phyloP scores from a whole-genome alignment of 2,113 vertebrate species.

The Odontesthes bonariensis region DNA sequence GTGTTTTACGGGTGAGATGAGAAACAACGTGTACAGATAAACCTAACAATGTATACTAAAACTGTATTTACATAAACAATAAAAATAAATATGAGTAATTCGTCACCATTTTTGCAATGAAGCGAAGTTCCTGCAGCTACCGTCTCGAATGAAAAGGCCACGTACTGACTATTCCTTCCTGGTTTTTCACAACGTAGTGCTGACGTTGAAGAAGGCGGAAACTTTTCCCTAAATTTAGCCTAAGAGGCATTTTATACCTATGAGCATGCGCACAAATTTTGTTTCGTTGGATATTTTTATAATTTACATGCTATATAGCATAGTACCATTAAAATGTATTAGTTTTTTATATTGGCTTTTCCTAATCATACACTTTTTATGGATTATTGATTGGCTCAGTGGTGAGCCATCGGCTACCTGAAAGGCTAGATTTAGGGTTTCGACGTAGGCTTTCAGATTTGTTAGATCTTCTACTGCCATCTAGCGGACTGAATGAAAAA shows the following conservation, averaged over 20 bases:
- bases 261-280: not conserved
- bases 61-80: not conserved
- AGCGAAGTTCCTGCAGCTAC: constrained; percentile 9
- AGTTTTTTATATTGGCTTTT: no score
- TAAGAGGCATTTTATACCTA: constrained; percentile 28
- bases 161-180: constrained; percentile 75
- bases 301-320: no score
- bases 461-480: constrained; percentile 30
- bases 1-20: not conserved
- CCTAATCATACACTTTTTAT: no score
- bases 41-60: fast-evolving
- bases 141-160: constrained; percentile 68
- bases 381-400: no score
- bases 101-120: constrained; percentile 67
- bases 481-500: constrained; percentile 34
- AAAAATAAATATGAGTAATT: not conserved
- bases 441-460: no score
- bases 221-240: not conserved
- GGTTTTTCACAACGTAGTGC: constrained; percentile 34
- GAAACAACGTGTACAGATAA: not conserved
- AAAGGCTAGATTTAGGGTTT: not conserved
- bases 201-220: not conserved
- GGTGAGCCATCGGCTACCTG: not conserved
- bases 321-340: no score
- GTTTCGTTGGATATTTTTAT: no score